Evolutionary conservation across 1,140 invertebrate genomes (phyloP).

Genomic region (Hycleus phaleratus): DNA sequence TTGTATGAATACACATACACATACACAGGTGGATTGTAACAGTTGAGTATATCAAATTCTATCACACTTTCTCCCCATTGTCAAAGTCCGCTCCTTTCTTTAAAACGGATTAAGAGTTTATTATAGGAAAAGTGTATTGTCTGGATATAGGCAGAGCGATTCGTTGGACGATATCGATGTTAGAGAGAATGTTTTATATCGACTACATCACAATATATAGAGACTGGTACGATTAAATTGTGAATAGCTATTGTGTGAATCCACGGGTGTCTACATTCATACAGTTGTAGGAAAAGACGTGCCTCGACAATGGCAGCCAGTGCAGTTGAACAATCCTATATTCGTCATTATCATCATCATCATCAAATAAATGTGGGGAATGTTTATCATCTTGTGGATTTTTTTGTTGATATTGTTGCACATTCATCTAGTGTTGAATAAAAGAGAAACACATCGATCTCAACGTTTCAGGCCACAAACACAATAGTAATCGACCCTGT

Average conservation of each 20-base stretch:
- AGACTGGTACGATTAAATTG: slow-evolving; percentile 25
- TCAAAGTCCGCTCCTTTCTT: slow-evolving; percentile 5
- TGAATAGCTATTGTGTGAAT: slow-evolving; percentile 30
- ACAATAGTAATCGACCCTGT: no score
- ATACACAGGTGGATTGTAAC: no score
- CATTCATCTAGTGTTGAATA: neutral
- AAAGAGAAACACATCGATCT: no score
- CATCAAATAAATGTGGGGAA: neutral
- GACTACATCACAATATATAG: slow-evolving; percentile 25
- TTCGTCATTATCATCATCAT: slow-evolving; percentile 2
- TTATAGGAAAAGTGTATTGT: slow-evolving; percentile 14
- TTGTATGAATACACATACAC: no score
- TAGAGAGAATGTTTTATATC: slow-evolving; percentile 26
- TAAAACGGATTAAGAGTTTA: slow-evolving; percentile 14
- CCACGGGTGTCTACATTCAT: slow-evolving; percentile 30
- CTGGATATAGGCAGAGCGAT: slow-evolving; percentile 9
- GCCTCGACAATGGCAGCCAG: slow-evolving; percentile 25
- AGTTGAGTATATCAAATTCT: no score
- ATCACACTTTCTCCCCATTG: neutral
- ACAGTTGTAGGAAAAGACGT: slow-evolving; percentile 22
- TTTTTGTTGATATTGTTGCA: neutral
- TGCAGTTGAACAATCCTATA: slow-evolving; percentile 23
- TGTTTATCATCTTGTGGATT: slow-evolving; percentile 11
- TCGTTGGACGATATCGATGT: slow-evolving; percentile 21
- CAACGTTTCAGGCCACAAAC: no score